A percentile compares a stretch with the other conserved stretches of the same genome.
These are phyloP conservation scores for Oenanthe melanoleuca DNA, from an alignment of 2,113 vertebrate species.

Conservation along the genomic window DNA sequence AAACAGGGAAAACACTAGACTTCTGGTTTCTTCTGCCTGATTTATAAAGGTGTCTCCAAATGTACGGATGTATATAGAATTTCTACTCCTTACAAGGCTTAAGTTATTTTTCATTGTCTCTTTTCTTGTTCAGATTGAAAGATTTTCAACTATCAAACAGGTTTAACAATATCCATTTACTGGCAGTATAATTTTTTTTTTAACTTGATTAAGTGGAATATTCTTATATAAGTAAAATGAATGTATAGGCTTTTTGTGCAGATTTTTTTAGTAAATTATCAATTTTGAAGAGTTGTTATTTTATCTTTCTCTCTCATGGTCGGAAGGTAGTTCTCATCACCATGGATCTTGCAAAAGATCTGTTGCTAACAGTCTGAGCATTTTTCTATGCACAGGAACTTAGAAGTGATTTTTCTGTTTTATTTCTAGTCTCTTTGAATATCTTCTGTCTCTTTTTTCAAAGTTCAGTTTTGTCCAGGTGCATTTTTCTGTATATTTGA, in stretches of 20 bases:
- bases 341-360: not conserved
- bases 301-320: not conserved
- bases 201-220: not conserved
- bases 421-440: not conserved
- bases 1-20: not conserved
- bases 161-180: not conserved
- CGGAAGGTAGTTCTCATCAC: not conserved
- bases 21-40: not conserved
- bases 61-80: not conserved
- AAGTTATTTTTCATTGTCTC: not conserved
- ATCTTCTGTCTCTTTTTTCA: not conserved
- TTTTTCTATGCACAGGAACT: not conserved
- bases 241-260: not conserved
- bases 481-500: not conserved
- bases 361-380: not conserved
- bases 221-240: not conserved
- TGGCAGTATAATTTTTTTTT: not conserved
- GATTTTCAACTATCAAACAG: not conserved
- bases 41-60: not conserved
- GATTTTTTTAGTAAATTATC: not conserved
- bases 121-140: not conserved
- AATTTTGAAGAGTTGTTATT: not conserved
- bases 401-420: not conserved
- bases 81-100: not conserved
- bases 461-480: not conserved